Percentiles rank a stretch among this genome's conserved stretches.
These are phyloP conservation scores for Tipula helvola DNA, from an alignment of 2,888 invertebrate genomes.

Conservation along the genomic window DNA sequence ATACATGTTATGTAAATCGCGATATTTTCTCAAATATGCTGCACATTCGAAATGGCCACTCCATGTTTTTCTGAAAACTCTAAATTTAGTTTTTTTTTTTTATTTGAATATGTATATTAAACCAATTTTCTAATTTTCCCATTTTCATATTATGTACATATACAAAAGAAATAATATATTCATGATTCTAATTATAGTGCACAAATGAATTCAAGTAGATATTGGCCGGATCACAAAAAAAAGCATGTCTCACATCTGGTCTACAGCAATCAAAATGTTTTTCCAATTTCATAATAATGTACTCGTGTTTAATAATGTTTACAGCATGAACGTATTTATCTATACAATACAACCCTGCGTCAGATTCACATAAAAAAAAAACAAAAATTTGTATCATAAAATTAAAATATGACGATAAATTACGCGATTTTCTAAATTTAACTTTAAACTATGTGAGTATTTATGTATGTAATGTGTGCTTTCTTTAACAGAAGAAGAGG, in stretches of 20 bases:
- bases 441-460: background rate
- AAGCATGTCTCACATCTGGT: background rate
- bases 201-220: background rate
- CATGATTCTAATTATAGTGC: background rate
- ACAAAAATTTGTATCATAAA: background rate
- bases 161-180: background rate
- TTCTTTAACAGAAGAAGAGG: background rate
- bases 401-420: constrained; percentile 4
- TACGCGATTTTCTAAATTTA: background rate
- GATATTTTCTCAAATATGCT: background rate
- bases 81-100: background rate
- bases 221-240: background rate
- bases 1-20: background rate
- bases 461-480: background rate
- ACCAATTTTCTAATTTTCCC: background rate
- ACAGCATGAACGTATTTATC: background rate
- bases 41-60: background rate
- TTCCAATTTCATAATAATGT: background rate
- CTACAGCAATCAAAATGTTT: background rate
- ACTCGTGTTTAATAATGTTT: background rate
- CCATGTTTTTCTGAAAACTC: background rate
- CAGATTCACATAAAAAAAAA: background rate
- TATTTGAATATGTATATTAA: background rate
- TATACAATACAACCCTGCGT: background rate
- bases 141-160: background rate